Evolutionary conservation across 2,888 invertebrate species (phyloP).

Genomic region (Automeris io): DNA sequence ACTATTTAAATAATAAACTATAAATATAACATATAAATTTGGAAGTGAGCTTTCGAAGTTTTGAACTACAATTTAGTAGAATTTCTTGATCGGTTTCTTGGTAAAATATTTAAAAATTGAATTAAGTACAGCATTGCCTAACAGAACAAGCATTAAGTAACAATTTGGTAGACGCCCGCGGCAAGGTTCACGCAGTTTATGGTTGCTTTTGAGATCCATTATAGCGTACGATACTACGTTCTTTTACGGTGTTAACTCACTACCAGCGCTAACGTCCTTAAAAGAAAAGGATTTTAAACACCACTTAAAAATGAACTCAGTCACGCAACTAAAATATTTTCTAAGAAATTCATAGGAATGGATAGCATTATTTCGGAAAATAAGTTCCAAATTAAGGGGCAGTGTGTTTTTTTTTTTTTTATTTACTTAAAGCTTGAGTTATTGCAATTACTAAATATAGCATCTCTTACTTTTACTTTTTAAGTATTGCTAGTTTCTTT

Average conservation of each 20-base stretch:
- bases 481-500: too few species aligned
- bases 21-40: neutral
- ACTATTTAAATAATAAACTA: neutral
- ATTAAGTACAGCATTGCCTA: constrained; percentile 7
- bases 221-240: constrained; percentile 29
- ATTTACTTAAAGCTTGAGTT: too few species aligned
- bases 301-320: constrained; percentile 27
- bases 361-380: neutral
- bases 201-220: constrained; percentile 30
- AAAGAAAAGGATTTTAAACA: constrained; percentile 22
- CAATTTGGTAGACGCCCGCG: constrained; percentile 30
- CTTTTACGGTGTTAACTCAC: constrained; percentile 19
- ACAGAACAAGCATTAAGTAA: constrained; percentile 27
- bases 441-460: too few species aligned
- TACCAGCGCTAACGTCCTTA: constrained; percentile 15
- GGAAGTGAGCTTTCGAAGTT: neutral
- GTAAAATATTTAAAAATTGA: constrained; percentile 14
- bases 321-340: constrained; percentile 3
- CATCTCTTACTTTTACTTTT: too few species aligned
- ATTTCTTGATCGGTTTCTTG: constrained; percentile 23
- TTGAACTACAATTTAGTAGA: constrained; percentile 20
- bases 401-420: too few species aligned
- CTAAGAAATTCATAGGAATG: constrained; percentile 2
- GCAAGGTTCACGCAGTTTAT: constrained; percentile 35
- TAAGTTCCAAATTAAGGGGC: too few species aligned